Conservation (phyloP, 2,113 vertebrate genomes). For the Vidua macroura region DNA sequence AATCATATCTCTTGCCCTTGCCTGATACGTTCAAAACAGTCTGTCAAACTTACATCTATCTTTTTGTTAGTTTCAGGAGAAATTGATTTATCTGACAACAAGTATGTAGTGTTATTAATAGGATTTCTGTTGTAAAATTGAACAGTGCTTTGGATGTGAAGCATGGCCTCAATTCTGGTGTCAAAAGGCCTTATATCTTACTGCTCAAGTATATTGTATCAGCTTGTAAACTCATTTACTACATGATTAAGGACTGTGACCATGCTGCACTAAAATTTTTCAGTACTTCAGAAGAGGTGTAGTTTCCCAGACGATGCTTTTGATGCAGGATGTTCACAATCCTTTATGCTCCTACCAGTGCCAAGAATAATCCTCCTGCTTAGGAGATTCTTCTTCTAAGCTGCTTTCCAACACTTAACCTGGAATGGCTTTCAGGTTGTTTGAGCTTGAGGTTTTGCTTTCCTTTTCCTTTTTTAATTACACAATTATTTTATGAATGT, state of each 20-base stretch:
- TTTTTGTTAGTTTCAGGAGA: background rate
- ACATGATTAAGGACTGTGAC: background rate
- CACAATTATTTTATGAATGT: background rate
- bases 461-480: background rate
- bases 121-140: background rate
- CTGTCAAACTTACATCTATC: accelerated
- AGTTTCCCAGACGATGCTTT: background rate
- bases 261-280: background rate
- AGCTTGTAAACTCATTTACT: background rate
- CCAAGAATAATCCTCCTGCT: background rate
- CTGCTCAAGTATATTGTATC: background rate
- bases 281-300: background rate
- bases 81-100: background rate
- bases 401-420: background rate
- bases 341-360: background rate
- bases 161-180: background rate
- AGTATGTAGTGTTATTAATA: background rate
- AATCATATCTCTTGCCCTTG: background rate
- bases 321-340: background rate
- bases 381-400: background rate
- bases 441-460: background rate
- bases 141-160: background rate
- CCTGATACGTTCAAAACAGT: background rate
- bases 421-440: background rate
- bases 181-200: background rate